Conservation (phyloP, 2,113 vertebrate genomes). For the Leptocoma aspasia region DNA sequence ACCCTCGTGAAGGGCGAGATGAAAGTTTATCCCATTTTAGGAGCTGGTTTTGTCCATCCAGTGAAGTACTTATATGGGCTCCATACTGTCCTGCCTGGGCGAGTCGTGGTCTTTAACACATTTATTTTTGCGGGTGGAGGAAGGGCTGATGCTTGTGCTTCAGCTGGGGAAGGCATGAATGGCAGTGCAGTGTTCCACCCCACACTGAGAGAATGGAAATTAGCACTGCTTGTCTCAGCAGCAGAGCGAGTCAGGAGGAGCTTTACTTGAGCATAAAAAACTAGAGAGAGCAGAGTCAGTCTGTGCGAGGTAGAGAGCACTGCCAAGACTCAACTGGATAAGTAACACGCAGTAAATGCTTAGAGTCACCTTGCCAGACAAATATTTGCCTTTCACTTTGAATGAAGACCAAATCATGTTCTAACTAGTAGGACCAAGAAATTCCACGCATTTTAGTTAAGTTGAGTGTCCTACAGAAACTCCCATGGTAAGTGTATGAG, state of each 20-base stretch:
- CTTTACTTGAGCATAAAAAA: not conserved
- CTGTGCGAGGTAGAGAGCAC: conserved; percentile 1
- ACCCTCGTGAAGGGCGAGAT: rapidly evolving
- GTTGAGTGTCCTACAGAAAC: conserved; percentile 19
- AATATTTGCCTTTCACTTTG: conserved; percentile 60
- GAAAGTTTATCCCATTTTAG: conserved; percentile 25
- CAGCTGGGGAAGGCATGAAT: not conserved
- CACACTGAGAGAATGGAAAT: not conserved
- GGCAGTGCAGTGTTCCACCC: not conserved
- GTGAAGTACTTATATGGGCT: not conserved
- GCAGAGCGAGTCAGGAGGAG: not conserved
- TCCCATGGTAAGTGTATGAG: not conserved
- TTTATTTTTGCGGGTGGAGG: not conserved
- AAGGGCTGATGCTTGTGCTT: not conserved
- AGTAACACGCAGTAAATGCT: conserved; percentile 59
- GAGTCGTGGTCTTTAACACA: not conserved
- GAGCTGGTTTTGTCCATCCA: not conserved
- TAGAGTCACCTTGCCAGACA: conserved; percentile 58
- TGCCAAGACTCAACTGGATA: conserved; percentile 61
- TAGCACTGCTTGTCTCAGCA: not conserved
- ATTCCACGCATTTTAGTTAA: conserved; percentile 33
- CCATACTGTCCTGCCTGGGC: not conserved
- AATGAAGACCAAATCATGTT: conserved; percentile 56
- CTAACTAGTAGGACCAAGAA: conserved; percentile 46
- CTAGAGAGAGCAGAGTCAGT: not conserved